Evolutionary conservation across 2,113 vertebrate genomes (phyloP).

Genomic region (Marmota flaviventris): DNA sequence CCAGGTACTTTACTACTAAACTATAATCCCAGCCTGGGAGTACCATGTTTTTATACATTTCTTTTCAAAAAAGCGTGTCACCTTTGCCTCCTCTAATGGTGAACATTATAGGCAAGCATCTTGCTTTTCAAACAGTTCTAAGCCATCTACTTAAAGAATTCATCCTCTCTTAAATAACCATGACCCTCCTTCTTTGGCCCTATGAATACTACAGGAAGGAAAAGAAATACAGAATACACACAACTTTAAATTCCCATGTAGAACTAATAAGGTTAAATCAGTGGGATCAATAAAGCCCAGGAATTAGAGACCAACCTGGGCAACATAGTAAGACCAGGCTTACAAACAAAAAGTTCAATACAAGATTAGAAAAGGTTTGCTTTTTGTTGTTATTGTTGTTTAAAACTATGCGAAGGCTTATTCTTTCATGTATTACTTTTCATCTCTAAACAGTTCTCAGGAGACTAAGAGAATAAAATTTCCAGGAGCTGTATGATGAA

Average conservation of each 20-base stretch:
- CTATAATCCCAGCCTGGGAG: neutral
- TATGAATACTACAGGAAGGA: neutral
- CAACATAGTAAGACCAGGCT: too few relatives aligned
- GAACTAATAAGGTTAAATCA: neutral
- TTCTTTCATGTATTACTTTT: too few relatives aligned
- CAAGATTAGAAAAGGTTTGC: too few relatives aligned
- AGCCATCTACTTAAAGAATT: neutral
- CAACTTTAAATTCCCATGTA: neutral
- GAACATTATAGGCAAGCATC: neutral
- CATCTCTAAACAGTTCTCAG: too few relatives aligned
- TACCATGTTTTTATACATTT: neutral
- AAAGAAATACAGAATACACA: neutral
- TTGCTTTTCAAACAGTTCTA: constrained; percentile 38
- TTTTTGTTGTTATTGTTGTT: too few relatives aligned
- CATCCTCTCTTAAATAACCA: constrained; percentile 23
- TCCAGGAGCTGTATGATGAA: too few relatives aligned
- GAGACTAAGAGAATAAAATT: too few relatives aligned
- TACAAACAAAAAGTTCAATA: too few relatives aligned
- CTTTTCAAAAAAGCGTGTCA: neutral
- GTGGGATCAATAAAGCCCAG: too few relatives aligned
- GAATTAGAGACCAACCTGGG: too few relatives aligned
- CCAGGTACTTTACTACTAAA: neutral
- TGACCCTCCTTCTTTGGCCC: neutral
- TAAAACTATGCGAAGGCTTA: too few relatives aligned
- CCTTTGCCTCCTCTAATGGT: neutral